phyloP scores from a whole-genome alignment of 2,888 invertebrate genomes.

The Pteria penguin region DNA sequence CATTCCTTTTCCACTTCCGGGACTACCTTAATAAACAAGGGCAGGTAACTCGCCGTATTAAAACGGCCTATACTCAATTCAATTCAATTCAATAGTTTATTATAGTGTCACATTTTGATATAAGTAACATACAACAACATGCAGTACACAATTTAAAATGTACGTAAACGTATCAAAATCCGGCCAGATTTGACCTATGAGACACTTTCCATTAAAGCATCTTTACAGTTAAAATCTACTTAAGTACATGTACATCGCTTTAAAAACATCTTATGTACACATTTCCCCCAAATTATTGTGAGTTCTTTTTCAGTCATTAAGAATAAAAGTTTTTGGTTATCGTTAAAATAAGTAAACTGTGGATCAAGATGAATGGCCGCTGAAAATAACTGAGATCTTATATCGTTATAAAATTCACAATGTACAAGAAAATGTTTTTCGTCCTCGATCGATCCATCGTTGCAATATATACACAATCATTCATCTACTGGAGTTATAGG shows the following conservation, averaged over 20 bases:
- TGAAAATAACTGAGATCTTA: not conserved
- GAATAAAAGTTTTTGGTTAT: not conserved
- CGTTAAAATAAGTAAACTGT: not conserved
- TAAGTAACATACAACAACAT: not conserved
- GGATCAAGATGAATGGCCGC: not conserved
- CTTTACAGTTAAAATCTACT: not conserved
- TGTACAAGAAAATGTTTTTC: not conserved
- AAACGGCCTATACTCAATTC: too few relatives aligned
- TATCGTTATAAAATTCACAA: not conserved
- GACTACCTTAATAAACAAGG: too few relatives aligned
- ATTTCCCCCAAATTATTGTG: not conserved
- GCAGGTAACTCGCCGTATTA: too few relatives aligned
- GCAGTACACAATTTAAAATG: not conserved
- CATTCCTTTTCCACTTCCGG: too few relatives aligned
- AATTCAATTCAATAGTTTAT: not conserved
- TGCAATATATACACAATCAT: not conserved
- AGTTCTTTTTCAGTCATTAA: not conserved
- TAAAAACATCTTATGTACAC: not conserved
- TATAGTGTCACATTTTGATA: not conserved
- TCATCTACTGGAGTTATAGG: not conserved
- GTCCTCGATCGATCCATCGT: not conserved
- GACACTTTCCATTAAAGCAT: not conserved
- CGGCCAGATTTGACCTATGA: not conserved
- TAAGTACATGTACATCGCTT: not conserved
- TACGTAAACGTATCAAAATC: not conserved